Evolutionary conservation across 1,140 invertebrate species (phyloP).

Genomic region (Drosophila grimshawi): DNA sequence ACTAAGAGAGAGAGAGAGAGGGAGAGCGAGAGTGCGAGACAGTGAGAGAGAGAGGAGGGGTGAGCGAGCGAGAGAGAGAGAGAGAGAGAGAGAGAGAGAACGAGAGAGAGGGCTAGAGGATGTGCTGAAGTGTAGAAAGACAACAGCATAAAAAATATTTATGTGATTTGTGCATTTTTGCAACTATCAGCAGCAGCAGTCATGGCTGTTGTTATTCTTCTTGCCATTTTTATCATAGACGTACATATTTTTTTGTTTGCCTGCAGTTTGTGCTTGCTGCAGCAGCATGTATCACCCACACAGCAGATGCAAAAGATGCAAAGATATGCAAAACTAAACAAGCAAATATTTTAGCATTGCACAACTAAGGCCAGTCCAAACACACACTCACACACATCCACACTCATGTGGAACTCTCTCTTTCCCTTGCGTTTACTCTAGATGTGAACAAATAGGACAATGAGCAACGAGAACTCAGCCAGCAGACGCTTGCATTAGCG

Average conservation of each 20-base stretch:
- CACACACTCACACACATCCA: neutral
- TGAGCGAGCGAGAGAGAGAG: no score
- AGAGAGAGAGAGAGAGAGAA: neutral
- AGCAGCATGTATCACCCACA: conserved; percentile 49
- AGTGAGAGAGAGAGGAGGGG: neutral
- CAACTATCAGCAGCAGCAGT: conserved; percentile 54
- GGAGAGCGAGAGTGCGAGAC: neutral
- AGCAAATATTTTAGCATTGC: conserved; percentile 81
- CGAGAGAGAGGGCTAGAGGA: neutral
- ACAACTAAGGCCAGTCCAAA: conserved; percentile 61
- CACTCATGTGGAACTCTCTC: neutral
- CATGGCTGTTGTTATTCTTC: conserved; percentile 30
- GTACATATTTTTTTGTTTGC: conserved; percentile 33
- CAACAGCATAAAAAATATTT: conserved; percentile 77
- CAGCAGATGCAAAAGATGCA: conserved; percentile 66
- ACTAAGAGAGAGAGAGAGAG: conserved; percentile 2
- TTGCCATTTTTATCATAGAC: conserved; percentile 34
- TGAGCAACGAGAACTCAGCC: conserved; percentile 32
- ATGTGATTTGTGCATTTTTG: conserved; percentile 73
- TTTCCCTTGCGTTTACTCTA: neutral
- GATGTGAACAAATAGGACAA: conserved; percentile 42
- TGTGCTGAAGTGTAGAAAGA: conserved; percentile 58
- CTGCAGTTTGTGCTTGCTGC: conserved; percentile 18
- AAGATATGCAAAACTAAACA: conserved; percentile 82
- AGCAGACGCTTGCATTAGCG: conserved; percentile 58